Conservation (phyloP, 2,888 invertebrate genomes). For the Heliconius ethilla region DNA sequence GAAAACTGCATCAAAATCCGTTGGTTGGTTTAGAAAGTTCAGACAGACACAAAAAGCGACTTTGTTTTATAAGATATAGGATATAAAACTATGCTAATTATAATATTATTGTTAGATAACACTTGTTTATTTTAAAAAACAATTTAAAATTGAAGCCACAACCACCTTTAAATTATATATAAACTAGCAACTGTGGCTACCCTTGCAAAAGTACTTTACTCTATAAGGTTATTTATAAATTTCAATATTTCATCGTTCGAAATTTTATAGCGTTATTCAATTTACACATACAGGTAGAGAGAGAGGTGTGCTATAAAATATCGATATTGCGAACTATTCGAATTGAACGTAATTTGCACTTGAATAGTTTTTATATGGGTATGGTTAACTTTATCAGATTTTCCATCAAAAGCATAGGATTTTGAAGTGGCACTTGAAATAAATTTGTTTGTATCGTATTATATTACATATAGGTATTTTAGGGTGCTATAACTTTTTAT, state of each 20-base stretch:
- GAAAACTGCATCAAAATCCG: too few species aligned
- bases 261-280: slow-evolving; percentile 11
- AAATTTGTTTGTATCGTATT: neutral
- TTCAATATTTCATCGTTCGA: slow-evolving; percentile 3
- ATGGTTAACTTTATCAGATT: neutral
- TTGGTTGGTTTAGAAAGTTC: too few species aligned
- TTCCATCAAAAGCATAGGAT: neutral
- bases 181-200: neutral
- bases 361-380: neutral
- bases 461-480: too few species aligned
- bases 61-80: too few species aligned
- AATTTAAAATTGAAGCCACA: neutral
- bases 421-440: neutral
- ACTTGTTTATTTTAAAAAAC: neutral
- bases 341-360: neutral
- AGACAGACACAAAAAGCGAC: too few species aligned
- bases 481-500: too few species aligned
- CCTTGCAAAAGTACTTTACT: neutral
- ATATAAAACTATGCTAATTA: too few species aligned
- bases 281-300: slow-evolving; percentile 3
- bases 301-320: neutral
- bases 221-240: slow-evolving; percentile 4
- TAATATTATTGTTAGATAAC: neutral
- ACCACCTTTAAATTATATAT: neutral
- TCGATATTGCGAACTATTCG: neutral